A percentile compares a stretch with the other conserved stretches of the same genome.
Conservation (phyloP, 1,140 invertebrate species). For the Ephestia elutella region DNA sequence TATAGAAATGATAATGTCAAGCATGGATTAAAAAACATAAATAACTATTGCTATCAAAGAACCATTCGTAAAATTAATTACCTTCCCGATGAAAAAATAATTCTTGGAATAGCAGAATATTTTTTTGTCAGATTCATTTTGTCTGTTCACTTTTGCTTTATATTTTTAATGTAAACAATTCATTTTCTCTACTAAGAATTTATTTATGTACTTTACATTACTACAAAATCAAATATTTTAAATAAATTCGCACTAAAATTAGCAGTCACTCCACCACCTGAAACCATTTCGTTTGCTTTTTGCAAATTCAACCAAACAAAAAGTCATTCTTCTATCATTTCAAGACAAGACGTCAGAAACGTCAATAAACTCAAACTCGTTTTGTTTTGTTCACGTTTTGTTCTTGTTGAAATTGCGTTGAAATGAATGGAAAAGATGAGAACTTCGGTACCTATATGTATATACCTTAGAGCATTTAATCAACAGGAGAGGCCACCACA, state of each 20-base stretch:
- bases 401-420: too few species aligned
- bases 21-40: neutral
- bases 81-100: constrained; percentile 22
- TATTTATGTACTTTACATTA: constrained; percentile 2
- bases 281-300: neutral
- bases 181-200: neutral
- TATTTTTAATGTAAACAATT: constrained; percentile 4
- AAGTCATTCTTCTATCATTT: too few species aligned
- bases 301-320: neutral
- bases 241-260: neutral
- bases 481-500: too few species aligned
- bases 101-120: constrained; percentile 14
- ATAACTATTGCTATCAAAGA: neutral
- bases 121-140: constrained; percentile 29
- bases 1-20: too few species aligned
- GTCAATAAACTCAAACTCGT: too few species aligned
- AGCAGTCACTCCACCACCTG: neutral
- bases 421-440: too few species aligned
- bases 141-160: neutral
- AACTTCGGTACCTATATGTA: too few species aligned
- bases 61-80: constrained; percentile 5
- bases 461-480: too few species aligned
- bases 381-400: too few species aligned
- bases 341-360: too few species aligned
- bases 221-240: neutral